Evolutionary conservation across 2,888 invertebrate genomes (phyloP).

Genomic region (Harpagoxenus sublaevis): DNA sequence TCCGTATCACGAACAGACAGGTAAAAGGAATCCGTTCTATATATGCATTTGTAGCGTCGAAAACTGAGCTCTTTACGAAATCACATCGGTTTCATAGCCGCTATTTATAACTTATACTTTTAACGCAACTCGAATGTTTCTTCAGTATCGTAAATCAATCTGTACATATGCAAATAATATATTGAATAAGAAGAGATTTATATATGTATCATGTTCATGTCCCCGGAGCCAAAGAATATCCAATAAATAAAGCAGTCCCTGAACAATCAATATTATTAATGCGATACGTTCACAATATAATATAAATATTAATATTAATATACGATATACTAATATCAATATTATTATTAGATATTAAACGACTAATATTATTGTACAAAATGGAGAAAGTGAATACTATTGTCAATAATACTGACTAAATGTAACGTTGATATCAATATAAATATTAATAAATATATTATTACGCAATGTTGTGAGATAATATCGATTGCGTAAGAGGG

Average conservation of each 20-base stretch:
- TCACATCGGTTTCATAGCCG: slow-evolving; percentile 5
- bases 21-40: background rate
- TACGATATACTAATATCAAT: background rate
- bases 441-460: background rate
- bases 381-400: too few species aligned
- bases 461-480: background rate
- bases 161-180: slow-evolving; percentile 67
- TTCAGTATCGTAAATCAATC: slow-evolving; percentile 31
- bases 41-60: background rate
- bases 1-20: background rate
- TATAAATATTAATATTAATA: background rate
- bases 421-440: background rate
- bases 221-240: slow-evolving; percentile 9
- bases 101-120: slow-evolving; percentile 15
- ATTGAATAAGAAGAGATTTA: slow-evolving; percentile 54
- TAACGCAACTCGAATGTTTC: slow-evolving; percentile 19
- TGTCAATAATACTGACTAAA: background rate
- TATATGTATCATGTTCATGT: slow-evolving; percentile 42
- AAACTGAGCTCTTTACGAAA: slow-evolving; percentile 3
- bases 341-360: too few species aligned
- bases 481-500: background rate
- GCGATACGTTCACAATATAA: background rate
- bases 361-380: too few species aligned
- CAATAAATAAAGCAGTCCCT: background rate
- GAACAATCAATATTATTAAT: slow-evolving; percentile 1